Conservation (phyloP, 1,140 invertebrate genomes). For the Venustaconcha ellipsiformis region DNA sequence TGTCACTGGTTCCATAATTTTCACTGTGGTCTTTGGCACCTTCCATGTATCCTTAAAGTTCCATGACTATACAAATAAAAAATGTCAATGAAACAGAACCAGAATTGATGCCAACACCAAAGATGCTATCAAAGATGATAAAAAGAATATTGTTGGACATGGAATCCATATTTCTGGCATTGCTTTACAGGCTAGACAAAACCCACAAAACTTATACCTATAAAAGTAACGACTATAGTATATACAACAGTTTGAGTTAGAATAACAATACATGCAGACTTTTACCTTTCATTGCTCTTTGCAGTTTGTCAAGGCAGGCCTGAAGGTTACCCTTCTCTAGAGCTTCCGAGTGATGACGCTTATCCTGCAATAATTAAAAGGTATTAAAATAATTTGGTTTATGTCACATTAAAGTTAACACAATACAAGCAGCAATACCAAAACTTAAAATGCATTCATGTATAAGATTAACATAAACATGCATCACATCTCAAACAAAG, state of each 20-base stretch:
- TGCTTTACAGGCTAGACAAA: too few species aligned
- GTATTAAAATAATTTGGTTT: background rate
- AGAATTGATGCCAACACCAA: too few species aligned
- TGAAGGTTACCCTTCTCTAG: slow-evolving; percentile 87
- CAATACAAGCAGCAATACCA: background rate
- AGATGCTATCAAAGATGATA: too few species aligned
- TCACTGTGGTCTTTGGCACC: too few species aligned
- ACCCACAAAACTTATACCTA: too few species aligned
- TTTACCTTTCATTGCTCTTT: slow-evolving; percentile 88
- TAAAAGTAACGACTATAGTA: too few species aligned
- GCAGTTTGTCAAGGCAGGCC: slow-evolving; percentile 90
- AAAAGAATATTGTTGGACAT: too few species aligned
- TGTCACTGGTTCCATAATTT: too few species aligned
- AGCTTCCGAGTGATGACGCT: slow-evolving; percentile 83
- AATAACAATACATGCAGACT: background rate
- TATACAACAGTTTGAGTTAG: background rate
- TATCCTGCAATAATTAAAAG: slow-evolving; percentile 76
- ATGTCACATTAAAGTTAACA: background rate
- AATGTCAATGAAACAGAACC: too few species aligned
- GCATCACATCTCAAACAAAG: background rate
- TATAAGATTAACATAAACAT: background rate
- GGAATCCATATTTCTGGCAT: too few species aligned
- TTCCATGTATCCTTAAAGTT: too few species aligned
- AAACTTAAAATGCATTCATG: background rate
- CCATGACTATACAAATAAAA: too few species aligned